Percentiles rank a stretch among this genome's conserved stretches.
Conservation (phyloP, 1,140 invertebrate genomes). For the Eubasilissa regina region DNA sequence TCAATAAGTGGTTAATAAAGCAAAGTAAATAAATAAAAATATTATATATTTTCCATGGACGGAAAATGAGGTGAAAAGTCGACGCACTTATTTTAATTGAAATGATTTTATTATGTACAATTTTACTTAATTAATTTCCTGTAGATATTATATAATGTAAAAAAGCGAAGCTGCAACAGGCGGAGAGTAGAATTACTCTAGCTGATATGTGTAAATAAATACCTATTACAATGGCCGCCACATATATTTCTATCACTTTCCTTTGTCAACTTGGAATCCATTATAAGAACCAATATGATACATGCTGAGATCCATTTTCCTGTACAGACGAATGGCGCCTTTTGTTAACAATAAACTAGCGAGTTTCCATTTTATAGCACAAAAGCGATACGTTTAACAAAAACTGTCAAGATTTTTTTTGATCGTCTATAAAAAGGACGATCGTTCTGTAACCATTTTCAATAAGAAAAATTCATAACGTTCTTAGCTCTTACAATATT, state of each 20-base stretch:
- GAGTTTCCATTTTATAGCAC: constrained; percentile 18
- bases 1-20: too few relatives aligned
- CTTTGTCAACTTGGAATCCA: constrained; percentile 60
- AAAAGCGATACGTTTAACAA: constrained; percentile 13
- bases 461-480: too few relatives aligned
- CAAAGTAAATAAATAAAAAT: too few relatives aligned
- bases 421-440: background rate
- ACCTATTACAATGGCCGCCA: background rate
- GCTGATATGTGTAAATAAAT: constrained; percentile 19
- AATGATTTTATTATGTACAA: too few relatives aligned
- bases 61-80: too few relatives aligned
- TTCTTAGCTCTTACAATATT: too few relatives aligned
- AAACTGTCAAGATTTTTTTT: background rate
- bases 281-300: constrained; percentile 60
- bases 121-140: too few relatives aligned
- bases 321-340: constrained; percentile 52
- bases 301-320: constrained; percentile 53
- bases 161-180: background rate
- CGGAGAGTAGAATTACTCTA: background rate
- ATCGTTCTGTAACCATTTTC: too few relatives aligned
- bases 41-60: too few relatives aligned
- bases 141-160: too few relatives aligned
- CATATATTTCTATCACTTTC: constrained; percentile 8
- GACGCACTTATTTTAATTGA: too few relatives aligned
- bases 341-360: constrained; percentile 41